Conservation (phyloP, 2,797 vertebrate genomes). For the Philypnodon macrostomus region DNA sequence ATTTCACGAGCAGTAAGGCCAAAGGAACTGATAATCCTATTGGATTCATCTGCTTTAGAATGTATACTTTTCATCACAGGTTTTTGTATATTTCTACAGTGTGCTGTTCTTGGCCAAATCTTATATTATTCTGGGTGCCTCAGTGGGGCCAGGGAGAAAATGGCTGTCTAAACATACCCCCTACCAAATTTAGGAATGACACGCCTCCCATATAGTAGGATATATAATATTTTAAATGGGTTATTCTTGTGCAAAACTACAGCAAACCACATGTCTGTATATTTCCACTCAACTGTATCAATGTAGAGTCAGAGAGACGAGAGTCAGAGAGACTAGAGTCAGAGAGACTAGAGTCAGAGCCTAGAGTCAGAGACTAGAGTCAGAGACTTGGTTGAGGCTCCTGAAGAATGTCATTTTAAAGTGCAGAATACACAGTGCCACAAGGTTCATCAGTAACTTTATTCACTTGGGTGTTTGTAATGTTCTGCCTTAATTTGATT, state of each 20-base stretch:
- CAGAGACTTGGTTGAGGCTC: too few species aligned
- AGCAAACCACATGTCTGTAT: conserved; percentile 3
- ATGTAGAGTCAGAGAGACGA: too few species aligned
- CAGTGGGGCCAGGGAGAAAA: conserved; percentile 50
- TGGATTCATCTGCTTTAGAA: conserved; percentile 58
- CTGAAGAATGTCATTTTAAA: too few species aligned
- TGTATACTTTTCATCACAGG: conserved; percentile 64
- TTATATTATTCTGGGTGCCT: conserved; percentile 59
- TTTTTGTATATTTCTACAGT: conserved; percentile 64
- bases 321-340: too few species aligned
- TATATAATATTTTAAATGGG: conserved; percentile 19
- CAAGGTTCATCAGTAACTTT: conserved; percentile 34
- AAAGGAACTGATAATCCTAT: conserved; percentile 51
- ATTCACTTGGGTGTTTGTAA: conserved; percentile 30
- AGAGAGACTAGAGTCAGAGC: too few species aligned
- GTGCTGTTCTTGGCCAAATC: conserved; percentile 60
- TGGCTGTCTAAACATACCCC: conserved; percentile 56
- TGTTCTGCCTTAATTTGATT: conserved; percentile 50
- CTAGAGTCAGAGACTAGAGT: too few species aligned
- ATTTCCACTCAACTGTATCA: too few species aligned
- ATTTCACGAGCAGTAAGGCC: conserved; percentile 44
- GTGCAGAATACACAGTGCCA: too few species aligned
- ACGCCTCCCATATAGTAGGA: conserved; percentile 24
- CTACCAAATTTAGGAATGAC: conserved; percentile 30
- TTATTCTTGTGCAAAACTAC: conserved; percentile 47